Conservation (phyloP, 2,797 vertebrate genomes). For the Thamnophis elegans region DNA sequence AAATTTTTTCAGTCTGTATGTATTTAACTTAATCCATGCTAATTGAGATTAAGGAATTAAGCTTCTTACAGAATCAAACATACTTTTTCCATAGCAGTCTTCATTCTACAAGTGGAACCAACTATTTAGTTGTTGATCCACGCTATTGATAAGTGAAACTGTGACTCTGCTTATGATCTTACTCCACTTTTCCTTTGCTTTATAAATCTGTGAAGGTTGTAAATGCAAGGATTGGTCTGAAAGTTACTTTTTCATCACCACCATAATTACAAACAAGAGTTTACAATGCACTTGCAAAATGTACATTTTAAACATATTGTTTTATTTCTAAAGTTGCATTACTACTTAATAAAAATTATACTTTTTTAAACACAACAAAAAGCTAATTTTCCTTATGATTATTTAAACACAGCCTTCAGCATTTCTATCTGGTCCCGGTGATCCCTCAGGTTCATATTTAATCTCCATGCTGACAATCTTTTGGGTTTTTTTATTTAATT, state of each 20-base stretch:
- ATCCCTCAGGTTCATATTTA: neutral
- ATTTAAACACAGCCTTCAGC: neutral
- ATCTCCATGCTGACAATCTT: neutral
- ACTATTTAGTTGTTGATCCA: neutral
- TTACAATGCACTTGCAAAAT: neutral
- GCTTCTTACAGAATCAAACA: neutral
- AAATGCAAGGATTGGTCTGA: neutral
- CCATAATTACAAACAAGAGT: neutral
- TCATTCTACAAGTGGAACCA: neutral
- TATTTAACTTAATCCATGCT: neutral
- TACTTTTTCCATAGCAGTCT: neutral
- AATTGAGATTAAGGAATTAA: neutral
- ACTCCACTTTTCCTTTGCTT: neutral
- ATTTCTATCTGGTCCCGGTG: neutral
- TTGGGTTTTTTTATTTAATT: neutral
- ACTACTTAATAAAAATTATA: neutral
- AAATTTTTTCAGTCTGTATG: neutral
- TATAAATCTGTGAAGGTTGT: neutral
- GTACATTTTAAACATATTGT: neutral
- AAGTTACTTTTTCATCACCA: neutral
- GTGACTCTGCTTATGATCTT: neutral
- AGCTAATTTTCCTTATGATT: neutral
- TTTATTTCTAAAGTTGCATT: neutral
- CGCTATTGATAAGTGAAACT: neutral
- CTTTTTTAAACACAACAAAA: neutral